phyloP scores from a whole-genome alignment of 1,140 invertebrate genomes.

The Drosophila elegans region DNA sequence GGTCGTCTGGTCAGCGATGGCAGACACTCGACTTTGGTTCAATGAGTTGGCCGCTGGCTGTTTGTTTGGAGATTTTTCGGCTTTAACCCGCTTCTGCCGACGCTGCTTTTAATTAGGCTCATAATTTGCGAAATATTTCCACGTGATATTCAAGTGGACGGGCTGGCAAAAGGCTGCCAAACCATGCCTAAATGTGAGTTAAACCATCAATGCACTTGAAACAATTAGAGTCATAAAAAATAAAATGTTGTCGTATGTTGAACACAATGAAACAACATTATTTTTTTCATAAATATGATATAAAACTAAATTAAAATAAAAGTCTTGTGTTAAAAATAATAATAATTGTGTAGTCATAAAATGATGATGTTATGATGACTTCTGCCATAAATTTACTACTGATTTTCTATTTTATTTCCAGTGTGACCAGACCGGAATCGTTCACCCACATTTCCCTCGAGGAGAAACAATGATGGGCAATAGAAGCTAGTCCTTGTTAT shows the following conservation, averaged over 20 bases:
- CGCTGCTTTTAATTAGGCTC: slow-evolving; percentile 74
- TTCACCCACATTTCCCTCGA: slow-evolving; percentile 68
- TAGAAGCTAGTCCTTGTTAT: slow-evolving; percentile 42
- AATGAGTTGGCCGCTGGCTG: slow-evolving; percentile 45
- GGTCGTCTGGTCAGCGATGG: slow-evolving; percentile 60
- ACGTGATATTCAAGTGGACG: slow-evolving; percentile 67
- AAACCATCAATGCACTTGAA: slow-evolving; percentile 2
- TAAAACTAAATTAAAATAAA: too few relatives aligned
- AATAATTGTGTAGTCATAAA: too few relatives aligned
- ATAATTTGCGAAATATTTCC: slow-evolving; percentile 79
- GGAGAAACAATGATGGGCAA: slow-evolving; percentile 49
- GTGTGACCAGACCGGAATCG: slow-evolving; percentile 24
- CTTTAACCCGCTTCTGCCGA: slow-evolving; percentile 16
- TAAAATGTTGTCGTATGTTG: neutral
- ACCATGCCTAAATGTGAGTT: slow-evolving; percentile 47
- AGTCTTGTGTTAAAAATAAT: too few relatives aligned
- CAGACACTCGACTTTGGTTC: slow-evolving; percentile 67
- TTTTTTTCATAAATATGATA: too few relatives aligned
- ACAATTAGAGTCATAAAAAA: neutral
- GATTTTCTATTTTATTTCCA: neutral
- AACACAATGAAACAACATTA: too few relatives aligned
- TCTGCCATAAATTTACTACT: too few relatives aligned
- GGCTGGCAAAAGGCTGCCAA: slow-evolving; percentile 56
- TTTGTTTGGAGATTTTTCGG: slow-evolving; percentile 52
- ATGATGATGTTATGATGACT: too few relatives aligned